Evolutionary conservation across 1,140 invertebrate genomes (phyloP).

Genomic region (Caerostris extrusa): DNA sequence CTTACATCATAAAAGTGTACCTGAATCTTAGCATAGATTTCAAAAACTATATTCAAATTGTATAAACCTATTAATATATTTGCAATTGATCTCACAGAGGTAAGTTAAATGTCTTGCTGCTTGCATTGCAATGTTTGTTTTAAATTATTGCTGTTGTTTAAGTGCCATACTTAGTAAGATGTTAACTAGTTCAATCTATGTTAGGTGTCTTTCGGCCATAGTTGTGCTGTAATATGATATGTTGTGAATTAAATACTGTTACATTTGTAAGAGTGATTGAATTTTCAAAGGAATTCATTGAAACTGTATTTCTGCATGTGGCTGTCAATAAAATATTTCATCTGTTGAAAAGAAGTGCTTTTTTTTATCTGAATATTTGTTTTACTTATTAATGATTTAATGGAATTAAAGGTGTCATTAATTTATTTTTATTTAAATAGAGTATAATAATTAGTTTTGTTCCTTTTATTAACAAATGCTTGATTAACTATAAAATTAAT

Average conservation of each 20-base stretch:
- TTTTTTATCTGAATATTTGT: background rate
- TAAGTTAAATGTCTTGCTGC: slow-evolving; percentile 1
- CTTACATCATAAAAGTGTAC: slow-evolving; percentile 38
- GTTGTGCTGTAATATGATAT: slow-evolving; percentile 70
- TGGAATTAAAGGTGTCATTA: no score
- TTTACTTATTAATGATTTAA: background rate
- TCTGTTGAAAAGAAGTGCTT: slow-evolving; percentile 59
- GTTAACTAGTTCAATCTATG: slow-evolving; percentile 75
- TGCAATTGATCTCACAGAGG: slow-evolving; percentile 57
- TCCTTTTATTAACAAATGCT: no score
- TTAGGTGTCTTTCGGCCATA: slow-evolving; percentile 75
- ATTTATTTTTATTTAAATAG: no score
- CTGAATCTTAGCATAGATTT: slow-evolving; percentile 22
- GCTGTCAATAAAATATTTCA: slow-evolving; percentile 75
- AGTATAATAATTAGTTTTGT: no score
- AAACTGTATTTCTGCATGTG: slow-evolving; percentile 72
- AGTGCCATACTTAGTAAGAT: slow-evolving; percentile 72
- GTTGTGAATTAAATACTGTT: slow-evolving; percentile 74
- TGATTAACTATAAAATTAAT: no score
- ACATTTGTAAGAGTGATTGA: slow-evolving; percentile 71
- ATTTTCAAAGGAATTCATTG: slow-evolving; percentile 64
- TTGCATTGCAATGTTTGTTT: slow-evolving; percentile 53
- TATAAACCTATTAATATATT: slow-evolving; percentile 17
- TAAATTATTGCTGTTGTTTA: slow-evolving; percentile 67
- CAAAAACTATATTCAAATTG: slow-evolving; percentile 4